Evolutionary conservation across 1,140 invertebrate species (phyloP).

Genomic region (Brachionus calyciflorus): DNA sequence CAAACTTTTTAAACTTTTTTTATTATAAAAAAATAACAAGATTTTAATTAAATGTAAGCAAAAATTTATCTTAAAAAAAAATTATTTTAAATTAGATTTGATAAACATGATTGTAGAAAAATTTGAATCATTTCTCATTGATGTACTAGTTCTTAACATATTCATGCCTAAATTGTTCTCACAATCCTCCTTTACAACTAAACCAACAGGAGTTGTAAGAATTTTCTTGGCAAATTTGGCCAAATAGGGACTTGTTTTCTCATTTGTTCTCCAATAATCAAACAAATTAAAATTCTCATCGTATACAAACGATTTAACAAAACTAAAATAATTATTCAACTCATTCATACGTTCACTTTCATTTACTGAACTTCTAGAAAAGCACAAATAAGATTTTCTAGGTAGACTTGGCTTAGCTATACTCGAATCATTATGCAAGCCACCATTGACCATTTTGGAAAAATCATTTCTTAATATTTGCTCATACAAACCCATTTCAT

Average conservation of each 20-base stretch:
- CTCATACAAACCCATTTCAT: background rate
- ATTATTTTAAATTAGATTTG: too few species aligned
- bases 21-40: too few species aligned
- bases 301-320: background rate
- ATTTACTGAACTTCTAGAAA: background rate
- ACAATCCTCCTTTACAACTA: background rate
- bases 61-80: too few species aligned
- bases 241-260: background rate
- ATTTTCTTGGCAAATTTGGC: background rate
- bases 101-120: too few species aligned
- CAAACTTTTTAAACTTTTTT: too few species aligned
- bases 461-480: background rate
- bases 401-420: background rate
- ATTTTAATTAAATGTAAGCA: too few species aligned
- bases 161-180: background rate
- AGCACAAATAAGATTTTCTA: slow-evolving; percentile 2
- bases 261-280: background rate
- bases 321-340: background rate
- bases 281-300: background rate
- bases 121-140: too few species aligned
- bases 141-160: too few species aligned
- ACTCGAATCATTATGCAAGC: background rate
- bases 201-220: background rate
- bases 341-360: background rate
- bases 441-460: background rate